Percentiles rank a stretch among this genome's conserved stretches.
Conservation (phyloP, 2,888 invertebrate genomes). For the Neoascia interrupta region DNA sequence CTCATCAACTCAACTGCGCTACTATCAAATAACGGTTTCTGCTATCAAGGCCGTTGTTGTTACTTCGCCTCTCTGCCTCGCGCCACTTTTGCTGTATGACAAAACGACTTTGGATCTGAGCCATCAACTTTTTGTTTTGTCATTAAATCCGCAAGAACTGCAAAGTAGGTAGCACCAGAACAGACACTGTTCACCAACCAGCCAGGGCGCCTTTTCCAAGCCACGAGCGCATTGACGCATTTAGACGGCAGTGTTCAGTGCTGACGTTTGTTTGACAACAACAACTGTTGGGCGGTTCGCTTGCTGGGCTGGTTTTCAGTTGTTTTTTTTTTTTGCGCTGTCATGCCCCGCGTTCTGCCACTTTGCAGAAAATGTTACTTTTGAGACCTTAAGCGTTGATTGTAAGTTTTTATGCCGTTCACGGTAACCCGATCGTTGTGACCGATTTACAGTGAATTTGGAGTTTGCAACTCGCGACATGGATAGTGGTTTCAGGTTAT, state of each 20-base stretch:
- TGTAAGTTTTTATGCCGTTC: slow-evolving; percentile 60
- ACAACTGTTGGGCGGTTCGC: slow-evolving; percentile 20
- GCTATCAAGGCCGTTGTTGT: slow-evolving; percentile 66
- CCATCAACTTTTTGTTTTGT: slow-evolving; percentile 38
- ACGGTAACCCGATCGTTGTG: slow-evolving; percentile 63
- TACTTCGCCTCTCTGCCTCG: background rate
- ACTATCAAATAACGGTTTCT: slow-evolving; percentile 56
- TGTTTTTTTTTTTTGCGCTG: slow-evolving; percentile 2
- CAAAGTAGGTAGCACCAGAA: slow-evolving; percentile 39
- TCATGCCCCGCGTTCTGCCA: slow-evolving; percentile 32
- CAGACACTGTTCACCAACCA: background rate
- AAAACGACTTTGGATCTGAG: slow-evolving; percentile 44
- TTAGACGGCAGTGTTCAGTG: background rate
- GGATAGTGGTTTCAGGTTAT: no score
- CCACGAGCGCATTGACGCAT: slow-evolving; percentile 22
- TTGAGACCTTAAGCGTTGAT: slow-evolving; percentile 53
- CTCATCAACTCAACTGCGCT: slow-evolving; percentile 26
- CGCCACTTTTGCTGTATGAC: slow-evolving; percentile 36
- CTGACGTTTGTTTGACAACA: background rate
- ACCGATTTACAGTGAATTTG: slow-evolving; percentile 63
- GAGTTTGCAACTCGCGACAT: no score
- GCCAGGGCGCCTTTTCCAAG: no score
- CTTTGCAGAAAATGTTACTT: slow-evolving; percentile 24
- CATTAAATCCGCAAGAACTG: slow-evolving; percentile 11
- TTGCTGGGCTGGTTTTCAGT: slow-evolving; percentile 21